Percentiles rank a stretch among this genome's conserved stretches.
Evolutionary conservation across 2,888 invertebrate species (phyloP).

Genomic region (Epsilonema sp.): DNA sequence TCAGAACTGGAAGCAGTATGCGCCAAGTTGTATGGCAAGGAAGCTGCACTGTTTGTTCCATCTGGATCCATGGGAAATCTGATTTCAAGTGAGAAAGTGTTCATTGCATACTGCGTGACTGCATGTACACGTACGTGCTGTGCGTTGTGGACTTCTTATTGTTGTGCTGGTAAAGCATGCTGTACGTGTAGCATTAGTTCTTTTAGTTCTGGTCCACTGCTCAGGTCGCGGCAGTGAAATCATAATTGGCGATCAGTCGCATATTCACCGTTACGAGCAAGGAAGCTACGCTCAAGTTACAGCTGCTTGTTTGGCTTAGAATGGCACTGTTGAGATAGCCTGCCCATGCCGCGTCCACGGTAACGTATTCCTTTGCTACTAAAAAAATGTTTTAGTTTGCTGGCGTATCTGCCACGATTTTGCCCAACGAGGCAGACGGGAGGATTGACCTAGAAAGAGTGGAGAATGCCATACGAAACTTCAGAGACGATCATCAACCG

Average conservation of each 20-base stretch:
- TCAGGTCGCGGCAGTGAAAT: slow-evolving; percentile 57
- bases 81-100: slow-evolving; percentile 53
- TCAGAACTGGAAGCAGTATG: slow-evolving; percentile 50
- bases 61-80: slow-evolving; percentile 90
- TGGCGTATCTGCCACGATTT: slow-evolving; percentile 50
- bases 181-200: background rate
- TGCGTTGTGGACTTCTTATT: too few species aligned
- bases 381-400: slow-evolving; percentile 38
- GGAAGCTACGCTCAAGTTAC: slow-evolving; percentile 45
- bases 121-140: too few species aligned
- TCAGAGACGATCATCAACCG: slow-evolving; percentile 48
- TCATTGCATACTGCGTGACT: too few species aligned
- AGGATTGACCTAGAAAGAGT: slow-evolving; percentile 57
- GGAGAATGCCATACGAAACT: slow-evolving; percentile 43
- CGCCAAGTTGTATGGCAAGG: slow-evolving; percentile 60
- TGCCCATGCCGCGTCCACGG: too few species aligned
- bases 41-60: slow-evolving; percentile 65
- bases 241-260: slow-evolving; percentile 60
- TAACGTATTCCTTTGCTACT: background rate
- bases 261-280: slow-evolving; percentile 72
- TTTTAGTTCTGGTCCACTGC: slow-evolving; percentile 69
- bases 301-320: too few species aligned
- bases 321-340: too few species aligned
- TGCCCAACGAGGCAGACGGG: slow-evolving; percentile 59
- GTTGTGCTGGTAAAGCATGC: background rate